Evolutionary conservation across 1,140 invertebrate species (phyloP), one percentile per base, ranked within the genome.

Genomic region (Drosophila guanche): DNA sequence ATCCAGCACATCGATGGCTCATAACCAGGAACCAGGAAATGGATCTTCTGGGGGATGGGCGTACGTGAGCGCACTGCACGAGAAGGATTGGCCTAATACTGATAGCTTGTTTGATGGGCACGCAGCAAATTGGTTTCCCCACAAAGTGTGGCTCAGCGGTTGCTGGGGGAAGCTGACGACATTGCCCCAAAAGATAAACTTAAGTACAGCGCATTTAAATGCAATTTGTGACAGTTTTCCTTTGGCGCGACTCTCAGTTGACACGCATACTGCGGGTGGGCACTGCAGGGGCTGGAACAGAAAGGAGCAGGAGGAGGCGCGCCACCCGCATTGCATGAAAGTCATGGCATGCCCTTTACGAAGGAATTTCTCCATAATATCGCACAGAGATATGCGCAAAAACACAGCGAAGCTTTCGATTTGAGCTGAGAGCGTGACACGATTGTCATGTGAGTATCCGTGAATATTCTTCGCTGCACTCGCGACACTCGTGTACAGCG

Each of bases 191-290:
- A 75, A 75, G 62, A 75, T 69, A 78, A 83, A 70, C 69, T 67
- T 48, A 70, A 76, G 55, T 56, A 74, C 66, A 58, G 29, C 57
- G 63, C 69, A 86, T 86, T 86, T 86, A 85, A 86, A 85, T 86
- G 81, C 81, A 86, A 85, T 85, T 85, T 86, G 81, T 59, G 58
- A 66, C 68, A 85, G 68, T 80, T 73, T 86, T 62, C 45, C 51
- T 51, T 79, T 57, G 14, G 46, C 51, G 63, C 75, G 62, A 81
- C 74, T 81, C 83, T 78, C 79, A 83, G 65, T 45, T 83, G 74
- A 69, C 79, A 78, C 74, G 69, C 74, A 81, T 65, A 63, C 42
- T 62, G 45, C 37, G 45, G 23, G 16, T 23, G 22, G 40, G 5
- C n/a, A 8, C 14, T 12, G 33, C 16, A 25, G 6, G 7, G 20